phyloP scores from a whole-genome alignment of 2,888 invertebrate species.

The Drosophila lacicola region DNA sequence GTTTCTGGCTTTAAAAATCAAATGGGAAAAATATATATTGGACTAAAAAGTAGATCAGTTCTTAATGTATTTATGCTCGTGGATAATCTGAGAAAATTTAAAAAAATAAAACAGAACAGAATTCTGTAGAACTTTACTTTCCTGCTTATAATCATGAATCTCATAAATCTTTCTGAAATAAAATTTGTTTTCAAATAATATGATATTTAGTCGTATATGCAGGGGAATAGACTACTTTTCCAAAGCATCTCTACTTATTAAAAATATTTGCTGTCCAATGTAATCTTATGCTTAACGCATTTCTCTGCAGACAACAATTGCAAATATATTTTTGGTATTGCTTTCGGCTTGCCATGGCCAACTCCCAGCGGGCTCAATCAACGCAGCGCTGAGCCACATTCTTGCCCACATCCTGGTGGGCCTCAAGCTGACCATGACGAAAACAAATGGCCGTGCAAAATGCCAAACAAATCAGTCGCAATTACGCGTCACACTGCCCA shows the following conservation, averaged over 20 bases:
- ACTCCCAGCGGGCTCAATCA: slow-evolving; percentile 52
- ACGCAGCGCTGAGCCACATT: slow-evolving; percentile 18
- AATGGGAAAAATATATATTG: too few relatives aligned
- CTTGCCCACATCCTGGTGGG: slow-evolving; percentile 29
- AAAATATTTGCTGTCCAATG: not conserved
- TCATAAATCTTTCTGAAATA: too few relatives aligned
- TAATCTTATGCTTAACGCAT: not conserved
- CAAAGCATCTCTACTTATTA: not conserved
- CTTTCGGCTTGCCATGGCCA: not conserved
- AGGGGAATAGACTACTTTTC: too few relatives aligned
- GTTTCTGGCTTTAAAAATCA: too few relatives aligned
- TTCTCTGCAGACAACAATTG: not conserved
- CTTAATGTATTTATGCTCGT: too few relatives aligned
- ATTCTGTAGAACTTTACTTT: too few relatives aligned
- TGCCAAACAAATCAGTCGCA: slow-evolving; percentile 76
- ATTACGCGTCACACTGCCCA: slow-evolving; percentile 58
- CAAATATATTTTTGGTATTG: slow-evolving; percentile 4
- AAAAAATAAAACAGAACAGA: too few relatives aligned
- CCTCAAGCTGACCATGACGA: slow-evolving; percentile 70
- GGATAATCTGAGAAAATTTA: too few relatives aligned
- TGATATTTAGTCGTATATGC: too few relatives aligned
- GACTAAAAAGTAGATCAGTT: too few relatives aligned
- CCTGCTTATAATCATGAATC: too few relatives aligned
- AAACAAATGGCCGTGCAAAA: slow-evolving; percentile 72
- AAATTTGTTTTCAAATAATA: too few relatives aligned